Evolutionary conservation across 2,113 vertebrate species (phyloP), one percentile per base, ranked within the genome.

Genomic region (Mionectes macconnelli): DNA sequence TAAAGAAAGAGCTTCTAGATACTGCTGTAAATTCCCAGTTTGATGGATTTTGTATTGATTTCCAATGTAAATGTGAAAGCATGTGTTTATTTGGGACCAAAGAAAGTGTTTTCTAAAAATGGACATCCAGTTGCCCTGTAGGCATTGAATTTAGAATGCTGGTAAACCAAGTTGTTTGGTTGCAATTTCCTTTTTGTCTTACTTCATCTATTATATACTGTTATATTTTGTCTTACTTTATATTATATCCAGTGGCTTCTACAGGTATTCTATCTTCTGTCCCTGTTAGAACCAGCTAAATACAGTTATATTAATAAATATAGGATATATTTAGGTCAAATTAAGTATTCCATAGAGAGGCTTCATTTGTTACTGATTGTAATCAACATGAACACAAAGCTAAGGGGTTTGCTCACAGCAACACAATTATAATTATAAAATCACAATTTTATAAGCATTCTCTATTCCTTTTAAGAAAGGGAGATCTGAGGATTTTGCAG

Each of bases 91-190:
- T 81, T 95, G 14, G 27, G 60, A 47, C 91, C 57, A 24, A 78
- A 77, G n/a, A 96, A 80, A 87, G 60, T 11, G 75, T 78, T 94
- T 97, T 67, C 75, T 96, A 77, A 94, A 91, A 83, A 82, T 67
- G 40, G 53, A 37, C 42, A 92, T 73, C 85, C 31, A 70, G 63
- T 57, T 88, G 56, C 37, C 87, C 39, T 35, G 27, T 35, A 87
- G 83, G 75, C 28, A 52, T 55, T 93, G 69, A 97, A 84, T 87
- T 95, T 52, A 73, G 68, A 73, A 64, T 45, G 50, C 39, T 56
- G 47, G 78, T 22, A 87, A 39, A 77, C 6, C 6, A 73, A 8
- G 14, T 55, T 62, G 17, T 45, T 81, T 70, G 22, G 45, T 31
- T 81, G 14, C 49, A 60, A 14, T 63, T 84, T 75, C 7, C 25